Base-by-base conservation (phyloP, 2,113 vertebrate species). In the Rhinopithecus roxellana region DNA sequence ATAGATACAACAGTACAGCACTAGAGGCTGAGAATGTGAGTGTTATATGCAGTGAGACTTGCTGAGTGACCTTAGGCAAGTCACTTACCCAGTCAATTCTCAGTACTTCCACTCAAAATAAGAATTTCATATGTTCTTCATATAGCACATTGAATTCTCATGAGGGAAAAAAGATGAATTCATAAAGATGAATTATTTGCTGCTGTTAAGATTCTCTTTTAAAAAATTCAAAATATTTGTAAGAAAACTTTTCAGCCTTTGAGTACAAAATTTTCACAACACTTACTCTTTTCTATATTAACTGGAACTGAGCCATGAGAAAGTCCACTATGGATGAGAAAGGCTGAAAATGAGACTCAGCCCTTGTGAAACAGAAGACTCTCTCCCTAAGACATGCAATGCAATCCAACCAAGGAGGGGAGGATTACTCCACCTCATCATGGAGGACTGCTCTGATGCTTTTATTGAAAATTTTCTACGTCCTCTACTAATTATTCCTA, bases 171-270 rank as follows among this genome's bases (percentile, higher is more conserved):
- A 52, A 52, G 88, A 55, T 20, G 52, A 55, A 55, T 55, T n/a
- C 61, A 64, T 27, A 79, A 70, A 74, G 38, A 85, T 77, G 52
- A 93, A 87, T 72, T 80, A 77, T 74, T 95, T 83, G 27, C 18
- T 81, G 85, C 45, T 91, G 35, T 79, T 92, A 90, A 57, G 89
- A 90, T 78, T 93, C 64, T 94, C 13, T 86, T 92, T 75, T 85
- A 90, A 96, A 82, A 94, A 91, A 78, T 48, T 93, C 25, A 70
- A 77, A 85, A 86, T 83, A 95, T 25, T 52, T 74, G 0, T 81
- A 43, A 86, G 43, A 89, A 82, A 96, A 92, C 8, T 64, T 86
- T 48, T 52, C 22, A 52, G 72, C 1, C 40, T 59, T 55, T 43
- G 30, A 59, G 30, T 52, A 80, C 14, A 32, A 64, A 32, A 79